phyloP scores from a whole-genome alignment of 2,888 invertebrate genomes.

The Agriotes lineatus region DNA sequence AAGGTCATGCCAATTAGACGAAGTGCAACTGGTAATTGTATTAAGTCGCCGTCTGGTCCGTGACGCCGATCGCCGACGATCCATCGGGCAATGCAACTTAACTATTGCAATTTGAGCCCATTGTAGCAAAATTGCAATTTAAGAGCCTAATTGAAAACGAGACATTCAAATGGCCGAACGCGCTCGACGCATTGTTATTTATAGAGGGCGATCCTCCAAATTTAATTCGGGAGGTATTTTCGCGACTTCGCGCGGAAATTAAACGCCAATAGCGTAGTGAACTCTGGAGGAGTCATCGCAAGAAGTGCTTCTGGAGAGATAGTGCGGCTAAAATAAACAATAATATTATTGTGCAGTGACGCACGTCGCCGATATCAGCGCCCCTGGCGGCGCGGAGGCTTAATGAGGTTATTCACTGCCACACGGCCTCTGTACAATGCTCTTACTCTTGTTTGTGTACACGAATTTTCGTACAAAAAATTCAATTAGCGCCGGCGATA shows the following conservation, averaged over 20 bases:
- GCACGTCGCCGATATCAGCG: constrained; percentile 36
- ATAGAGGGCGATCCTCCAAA: too few species aligned
- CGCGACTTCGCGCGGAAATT: background rate
- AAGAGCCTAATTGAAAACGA: constrained; percentile 50
- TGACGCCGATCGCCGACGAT: constrained; percentile 56
- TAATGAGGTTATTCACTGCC: constrained; percentile 49
- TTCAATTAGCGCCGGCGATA: constrained; percentile 33
- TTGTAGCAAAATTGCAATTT: constrained; percentile 55
- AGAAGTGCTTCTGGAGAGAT: constrained; percentile 28
- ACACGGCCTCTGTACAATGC: constrained; percentile 41
- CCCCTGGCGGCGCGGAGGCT: constrained; percentile 37
- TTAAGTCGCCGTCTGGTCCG: constrained; percentile 63
- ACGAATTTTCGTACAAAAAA: constrained; percentile 42
- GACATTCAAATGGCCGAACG: constrained; percentile 38
- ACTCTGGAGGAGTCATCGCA: constrained; percentile 7
- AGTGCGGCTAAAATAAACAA: constrained; percentile 38
- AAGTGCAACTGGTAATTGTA: constrained; percentile 62
- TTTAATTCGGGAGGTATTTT: background rate
- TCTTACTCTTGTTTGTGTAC: constrained; percentile 40
- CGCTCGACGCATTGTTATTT: constrained; percentile 6
- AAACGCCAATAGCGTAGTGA: background rate
- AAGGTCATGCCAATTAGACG: constrained; percentile 62
- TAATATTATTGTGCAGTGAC: constrained; percentile 41
- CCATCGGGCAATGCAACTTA: constrained; percentile 58
- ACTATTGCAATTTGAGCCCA: constrained; percentile 59